These are phyloP conservation scores for Yponomeuta cagnagella DNA, from an alignment of 2,888 invertebrate species.

Conservation along the genomic window DNA sequence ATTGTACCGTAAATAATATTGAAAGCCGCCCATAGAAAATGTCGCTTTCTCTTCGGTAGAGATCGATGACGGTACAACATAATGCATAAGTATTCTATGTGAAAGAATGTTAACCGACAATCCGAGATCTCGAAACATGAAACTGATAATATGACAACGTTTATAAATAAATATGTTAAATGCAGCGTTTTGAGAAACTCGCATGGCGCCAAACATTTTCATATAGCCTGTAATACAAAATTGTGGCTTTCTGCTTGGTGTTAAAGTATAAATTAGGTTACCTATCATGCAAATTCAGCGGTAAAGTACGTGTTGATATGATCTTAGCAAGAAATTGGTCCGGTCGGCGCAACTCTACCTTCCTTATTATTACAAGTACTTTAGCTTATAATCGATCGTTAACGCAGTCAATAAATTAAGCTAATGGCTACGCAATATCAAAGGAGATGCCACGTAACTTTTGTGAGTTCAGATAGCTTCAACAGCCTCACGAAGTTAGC, in stretches of 20 bases:
- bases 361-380: background rate
- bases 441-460: background rate
- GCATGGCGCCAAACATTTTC: background rate
- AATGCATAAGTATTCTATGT: background rate
- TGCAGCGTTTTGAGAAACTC: conserved; percentile 4
- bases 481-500: background rate
- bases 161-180: background rate
- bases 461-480: background rate
- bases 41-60: conserved; percentile 8
- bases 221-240: background rate
- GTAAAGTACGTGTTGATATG: conserved; percentile 6
- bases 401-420: background rate
- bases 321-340: conserved; percentile 10
- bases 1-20: conserved; percentile 8
- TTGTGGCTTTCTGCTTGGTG: background rate
- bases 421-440: background rate
- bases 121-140: background rate
- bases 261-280: background rate
- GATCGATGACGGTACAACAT: background rate
- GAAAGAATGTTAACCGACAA: background rate
- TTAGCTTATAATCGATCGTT: conserved; percentile 10
- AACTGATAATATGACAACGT: background rate
- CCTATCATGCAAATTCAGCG: background rate
- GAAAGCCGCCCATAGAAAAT: background rate
- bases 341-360: conserved; percentile 2